phyloP scores from a whole-genome alignment of 1,140 invertebrate species.

The Phymorhynchus buccinoides region DNA sequence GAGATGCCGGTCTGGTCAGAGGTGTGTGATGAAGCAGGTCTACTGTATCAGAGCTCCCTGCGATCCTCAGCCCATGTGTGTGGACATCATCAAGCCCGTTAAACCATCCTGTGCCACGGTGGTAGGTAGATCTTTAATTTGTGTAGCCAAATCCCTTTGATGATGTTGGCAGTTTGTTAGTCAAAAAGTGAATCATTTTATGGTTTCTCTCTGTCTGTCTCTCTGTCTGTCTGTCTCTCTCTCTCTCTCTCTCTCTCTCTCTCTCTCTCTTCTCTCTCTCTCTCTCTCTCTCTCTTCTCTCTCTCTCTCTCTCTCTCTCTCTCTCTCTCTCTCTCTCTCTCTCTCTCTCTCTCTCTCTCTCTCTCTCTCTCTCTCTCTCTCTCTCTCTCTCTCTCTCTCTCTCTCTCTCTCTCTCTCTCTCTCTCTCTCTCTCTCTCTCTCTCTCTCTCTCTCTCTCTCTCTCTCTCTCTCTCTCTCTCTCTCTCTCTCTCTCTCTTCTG shows the following conservation, averaged over 20 bases:
- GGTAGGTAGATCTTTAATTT: no score
- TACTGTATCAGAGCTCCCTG: not conserved
- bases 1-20: not conserved
- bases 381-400: not conserved
- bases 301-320: not conserved
- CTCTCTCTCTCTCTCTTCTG: no score
- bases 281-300: constrained; percentile 1
- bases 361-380: constrained; percentile 21
- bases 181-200: not conserved
- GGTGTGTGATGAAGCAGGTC: not conserved
- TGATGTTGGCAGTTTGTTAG: not conserved
- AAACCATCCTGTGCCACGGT: not conserved
- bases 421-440: no score
- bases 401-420: not conserved
- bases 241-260: not conserved
- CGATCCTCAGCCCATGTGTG: not conserved
- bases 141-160: no score
- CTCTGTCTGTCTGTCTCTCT: not conserved
- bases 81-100: not conserved
- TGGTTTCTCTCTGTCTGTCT: not conserved
- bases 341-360: not conserved
- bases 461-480: no score
- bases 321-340: not conserved
- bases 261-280: not conserved
- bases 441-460: no score